These are phyloP conservation scores for Sesamia nonagrioides DNA, from an alignment of 1,140 invertebrate genomes.

Conservation along the genomic window DNA sequence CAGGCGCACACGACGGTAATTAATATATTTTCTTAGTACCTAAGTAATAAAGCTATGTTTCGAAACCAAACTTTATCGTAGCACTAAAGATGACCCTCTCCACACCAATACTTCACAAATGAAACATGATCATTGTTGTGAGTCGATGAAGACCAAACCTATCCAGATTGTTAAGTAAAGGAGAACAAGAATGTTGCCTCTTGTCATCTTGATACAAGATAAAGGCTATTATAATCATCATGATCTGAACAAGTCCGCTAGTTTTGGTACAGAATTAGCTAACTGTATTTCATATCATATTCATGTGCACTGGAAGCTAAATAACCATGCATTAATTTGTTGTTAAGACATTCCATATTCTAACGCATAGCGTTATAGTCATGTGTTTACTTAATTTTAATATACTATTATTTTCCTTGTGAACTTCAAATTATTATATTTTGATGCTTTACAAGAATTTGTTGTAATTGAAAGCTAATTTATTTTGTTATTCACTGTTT, in stretches of 20 bases:
- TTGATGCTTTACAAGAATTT: conserved; percentile 21
- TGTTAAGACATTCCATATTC: conserved; percentile 61
- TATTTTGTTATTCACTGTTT: conserved; percentile 29
- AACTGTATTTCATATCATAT: background rate
- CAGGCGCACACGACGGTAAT: background rate
- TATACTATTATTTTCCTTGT: conserved; percentile 30
- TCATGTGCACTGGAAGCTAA: conserved; percentile 57
- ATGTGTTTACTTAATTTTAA: conserved; percentile 53
- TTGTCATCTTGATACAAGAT: no score
- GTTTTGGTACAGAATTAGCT: background rate
- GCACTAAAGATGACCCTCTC: no score
- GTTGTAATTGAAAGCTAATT: conserved; percentile 21
- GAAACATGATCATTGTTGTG: no score
- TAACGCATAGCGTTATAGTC: conserved; percentile 46
- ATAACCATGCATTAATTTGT: conserved; percentile 45
- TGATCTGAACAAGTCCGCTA: background rate
- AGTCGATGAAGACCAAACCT: no score
- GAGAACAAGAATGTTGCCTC: no score
- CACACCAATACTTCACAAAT: no score
- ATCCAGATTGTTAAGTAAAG: no score
- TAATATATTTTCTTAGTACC: background rate
- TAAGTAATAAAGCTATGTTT: no score
- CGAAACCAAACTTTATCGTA: no score
- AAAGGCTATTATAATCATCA: background rate
- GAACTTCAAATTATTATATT: conserved; percentile 33